Percentiles rank a stretch among this genome's conserved stretches.
phyloP scores from a whole-genome alignment of 2,113 vertebrate genomes.

The Rallus limicola region DNA sequence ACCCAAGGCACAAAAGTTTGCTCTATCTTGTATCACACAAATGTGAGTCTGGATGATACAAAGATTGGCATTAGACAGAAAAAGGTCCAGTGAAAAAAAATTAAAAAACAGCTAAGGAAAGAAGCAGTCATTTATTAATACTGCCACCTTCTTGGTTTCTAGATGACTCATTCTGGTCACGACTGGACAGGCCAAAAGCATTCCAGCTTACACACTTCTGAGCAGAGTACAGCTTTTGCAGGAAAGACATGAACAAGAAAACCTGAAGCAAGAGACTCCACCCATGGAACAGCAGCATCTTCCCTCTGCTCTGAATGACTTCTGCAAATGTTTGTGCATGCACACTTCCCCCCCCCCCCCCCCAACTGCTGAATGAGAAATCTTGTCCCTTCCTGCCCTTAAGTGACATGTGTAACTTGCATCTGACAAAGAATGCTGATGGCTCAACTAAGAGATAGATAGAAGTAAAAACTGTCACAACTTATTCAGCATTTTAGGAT shows the following conservation, averaged over 20 bases:
- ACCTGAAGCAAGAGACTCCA: background rate
- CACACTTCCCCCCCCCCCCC: too few relatives aligned
- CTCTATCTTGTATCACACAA: background rate
- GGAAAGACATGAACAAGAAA: background rate
- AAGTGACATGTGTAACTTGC: accelerated
- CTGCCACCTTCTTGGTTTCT: background rate
- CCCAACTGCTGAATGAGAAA: background rate
- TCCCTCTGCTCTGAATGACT: background rate
- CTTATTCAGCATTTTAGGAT: background rate
- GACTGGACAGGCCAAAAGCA: background rate
- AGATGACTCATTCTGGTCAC: background rate
- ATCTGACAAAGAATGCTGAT: background rate
- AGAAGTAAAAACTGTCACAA: background rate
- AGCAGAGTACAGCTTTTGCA: background rate
- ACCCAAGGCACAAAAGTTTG: background rate
- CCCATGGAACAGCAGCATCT: background rate
- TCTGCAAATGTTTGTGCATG: background rate
- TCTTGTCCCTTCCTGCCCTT: background rate
- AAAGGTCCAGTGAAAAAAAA: background rate
- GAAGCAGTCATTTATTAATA: background rate
- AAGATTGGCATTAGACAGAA: background rate
- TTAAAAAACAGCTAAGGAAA: background rate
- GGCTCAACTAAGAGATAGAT: background rate
- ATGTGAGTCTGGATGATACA: accelerated
- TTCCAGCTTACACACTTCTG: background rate